Evolutionary conservation across 2,888 invertebrate species (phyloP).

Genomic region (Macrosiphum euphorbiae): DNA sequence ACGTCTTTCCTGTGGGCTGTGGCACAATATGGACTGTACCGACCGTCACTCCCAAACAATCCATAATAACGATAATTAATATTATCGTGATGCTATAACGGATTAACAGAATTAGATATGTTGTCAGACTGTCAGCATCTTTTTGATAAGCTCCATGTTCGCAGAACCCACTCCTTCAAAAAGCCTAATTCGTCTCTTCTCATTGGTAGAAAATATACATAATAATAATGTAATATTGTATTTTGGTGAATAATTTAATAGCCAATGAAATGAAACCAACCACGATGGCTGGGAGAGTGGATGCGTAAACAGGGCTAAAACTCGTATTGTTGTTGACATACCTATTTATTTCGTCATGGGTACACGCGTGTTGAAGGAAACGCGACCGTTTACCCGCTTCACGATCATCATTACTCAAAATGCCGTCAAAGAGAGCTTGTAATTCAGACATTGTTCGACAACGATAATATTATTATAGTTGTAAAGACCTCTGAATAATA

Average conservation of each 20-base stretch:
- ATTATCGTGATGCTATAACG: neutral
- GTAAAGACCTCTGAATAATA: too few species aligned
- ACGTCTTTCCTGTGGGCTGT: neutral
- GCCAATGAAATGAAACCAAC: neutral
- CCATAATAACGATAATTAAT: neutral
- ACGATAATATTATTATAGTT: neutral
- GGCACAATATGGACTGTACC: neutral
- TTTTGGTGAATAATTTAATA: neutral
- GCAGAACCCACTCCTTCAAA: neutral
- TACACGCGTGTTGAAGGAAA: neutral
- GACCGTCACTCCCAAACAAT: neutral
- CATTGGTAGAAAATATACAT: neutral
- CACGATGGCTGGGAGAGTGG: neutral
- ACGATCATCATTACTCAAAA: neutral
- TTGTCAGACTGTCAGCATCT: neutral
- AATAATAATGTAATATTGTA: neutral
- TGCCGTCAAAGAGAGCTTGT: neutral
- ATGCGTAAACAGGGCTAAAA: neutral
- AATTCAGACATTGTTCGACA: neutral
- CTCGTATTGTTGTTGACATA: neutral
- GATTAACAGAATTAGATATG: neutral
- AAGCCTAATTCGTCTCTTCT: neutral
- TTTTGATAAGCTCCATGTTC: neutral
- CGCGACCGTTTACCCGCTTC: neutral
- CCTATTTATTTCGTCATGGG: neutral